phyloP scores from a whole-genome alignment of 2,797 vertebrate species.

The Peromyscus aztecus region DNA sequence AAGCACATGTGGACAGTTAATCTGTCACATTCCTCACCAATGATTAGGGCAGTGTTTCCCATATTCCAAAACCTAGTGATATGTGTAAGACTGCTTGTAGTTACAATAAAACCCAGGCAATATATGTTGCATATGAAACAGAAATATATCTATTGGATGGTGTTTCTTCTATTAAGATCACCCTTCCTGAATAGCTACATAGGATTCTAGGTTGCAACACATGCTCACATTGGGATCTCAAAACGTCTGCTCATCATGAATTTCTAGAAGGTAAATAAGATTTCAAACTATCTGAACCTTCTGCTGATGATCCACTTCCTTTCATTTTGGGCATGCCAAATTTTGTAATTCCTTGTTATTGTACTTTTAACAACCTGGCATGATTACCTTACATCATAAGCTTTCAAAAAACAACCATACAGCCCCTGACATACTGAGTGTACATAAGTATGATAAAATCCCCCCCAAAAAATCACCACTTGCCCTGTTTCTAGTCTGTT shows the following conservation, averaged over 20 bases:
- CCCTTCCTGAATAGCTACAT: not conserved
- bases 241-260: not conserved
- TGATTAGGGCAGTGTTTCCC: not conserved
- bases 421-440: not conserved
- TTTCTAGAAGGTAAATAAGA: not conserved
- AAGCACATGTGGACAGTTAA: not conserved
- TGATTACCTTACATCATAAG: not conserved
- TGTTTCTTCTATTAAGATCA: no score
- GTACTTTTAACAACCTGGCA: not conserved
- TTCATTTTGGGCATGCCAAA: not conserved
- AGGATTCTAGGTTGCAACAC: not conserved
- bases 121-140: not conserved
- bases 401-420: not conserved
- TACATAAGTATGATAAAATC: not conserved
- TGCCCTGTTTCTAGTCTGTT: no score
- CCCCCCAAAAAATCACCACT: not conserved
- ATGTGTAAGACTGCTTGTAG: not conserved
- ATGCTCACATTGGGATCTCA: not conserved
- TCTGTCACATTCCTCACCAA: not conserved
- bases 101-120: not conserved
- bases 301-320: not conserved
- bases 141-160: not conserved
- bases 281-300: not conserved
- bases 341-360: not conserved
- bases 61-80: not conserved